Evolutionary conservation across 2,888 invertebrate species (phyloP).

Genomic region (Phymatocera aterrima): DNA sequence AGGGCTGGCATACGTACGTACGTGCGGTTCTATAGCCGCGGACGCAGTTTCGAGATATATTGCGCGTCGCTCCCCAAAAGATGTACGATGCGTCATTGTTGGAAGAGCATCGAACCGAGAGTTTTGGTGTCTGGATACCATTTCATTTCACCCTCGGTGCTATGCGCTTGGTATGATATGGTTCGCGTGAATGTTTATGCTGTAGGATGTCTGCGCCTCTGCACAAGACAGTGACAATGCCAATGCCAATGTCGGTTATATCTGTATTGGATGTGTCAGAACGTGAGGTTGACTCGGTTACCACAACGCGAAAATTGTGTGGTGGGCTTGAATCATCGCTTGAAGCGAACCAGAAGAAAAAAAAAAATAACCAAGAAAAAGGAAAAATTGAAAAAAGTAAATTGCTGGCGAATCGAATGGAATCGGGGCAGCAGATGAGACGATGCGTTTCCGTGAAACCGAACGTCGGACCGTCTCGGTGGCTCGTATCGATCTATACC

Average conservation of each 20-base stretch:
- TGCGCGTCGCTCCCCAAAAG: constrained; percentile 70
- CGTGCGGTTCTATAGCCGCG: constrained; percentile 47
- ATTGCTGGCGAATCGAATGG: constrained; percentile 37
- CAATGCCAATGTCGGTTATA: too few relatives aligned
- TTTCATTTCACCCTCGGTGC: constrained; percentile 45
- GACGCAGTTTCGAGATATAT: constrained; percentile 68
- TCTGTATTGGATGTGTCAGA: not conserved
- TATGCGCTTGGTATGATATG: constrained; percentile 46
- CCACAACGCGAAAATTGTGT: not conserved
- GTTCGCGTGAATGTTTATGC: constrained; percentile 67
- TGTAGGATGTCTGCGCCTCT: constrained; percentile 65
- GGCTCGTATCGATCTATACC: constrained; percentile 43
- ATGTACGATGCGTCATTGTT: constrained; percentile 72
- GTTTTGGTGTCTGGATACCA: constrained; percentile 68
- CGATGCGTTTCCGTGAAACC: constrained; percentile 38
- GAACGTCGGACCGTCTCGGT: constrained; percentile 30
- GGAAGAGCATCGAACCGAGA: constrained; percentile 72
- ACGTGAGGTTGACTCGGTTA: not conserved
- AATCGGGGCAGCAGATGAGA: constrained; percentile 33
- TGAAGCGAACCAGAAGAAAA: not conserved
- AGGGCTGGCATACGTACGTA: constrained; percentile 15
- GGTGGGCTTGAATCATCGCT: not conserved
- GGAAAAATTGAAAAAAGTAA: not conserved
- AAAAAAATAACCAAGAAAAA: not conserved
- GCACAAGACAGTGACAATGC: constrained; percentile 61